Evolutionary conservation across 1,140 invertebrate genomes (phyloP), one percentile per base, ranked within the genome.

Genomic region (Conopomorpha cramerella): DNA sequence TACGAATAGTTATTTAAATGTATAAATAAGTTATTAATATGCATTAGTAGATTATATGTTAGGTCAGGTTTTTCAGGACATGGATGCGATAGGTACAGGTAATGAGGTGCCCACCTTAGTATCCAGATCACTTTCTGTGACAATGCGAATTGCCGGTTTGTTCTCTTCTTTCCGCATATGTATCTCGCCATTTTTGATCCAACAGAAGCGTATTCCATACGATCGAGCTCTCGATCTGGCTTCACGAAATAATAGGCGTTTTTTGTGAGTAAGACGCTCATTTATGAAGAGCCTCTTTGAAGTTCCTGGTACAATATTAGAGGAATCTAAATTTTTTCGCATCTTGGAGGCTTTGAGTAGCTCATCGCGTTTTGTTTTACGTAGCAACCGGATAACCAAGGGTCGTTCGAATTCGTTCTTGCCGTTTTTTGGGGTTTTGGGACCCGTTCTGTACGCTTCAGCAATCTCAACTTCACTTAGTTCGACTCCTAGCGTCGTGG

Each of bases 271-370:
- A 8, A 32, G 15, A 2, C 30, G 15, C n/a, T 32, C 30, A 17
- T 32, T 32, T 17, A 32, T 15, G 11, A 16, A 32, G 2, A 32
- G 4, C 10, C 10, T 56, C 54, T 0, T 44, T 47, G 27, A 23
- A 10, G 19, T 23, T 23, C 19, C 19, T 23, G 19, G 19, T 10
- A 23, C 19, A 10, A 23, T 23, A 23, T 23, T 10, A 10, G 19
- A 23, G 4, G 19, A 23, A 23, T 4, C 4, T 23, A 23, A 6
- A 10, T 23, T 23, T 23, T 23, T 23, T 10, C 19, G 4, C 4
- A 10, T 23, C 10, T 23, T 23, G 19, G 19, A 4, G 4, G 19
- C 19, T 23, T 23, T 23, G 19, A 23, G 19, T 23, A 23, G 4
- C 10, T 23, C 19, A 23, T 23, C 19, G 4, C 19, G 19, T 23